Base-by-base conservation (phyloP, 2,797 vertebrate species). In the Eulemur mongoz region DNA sequence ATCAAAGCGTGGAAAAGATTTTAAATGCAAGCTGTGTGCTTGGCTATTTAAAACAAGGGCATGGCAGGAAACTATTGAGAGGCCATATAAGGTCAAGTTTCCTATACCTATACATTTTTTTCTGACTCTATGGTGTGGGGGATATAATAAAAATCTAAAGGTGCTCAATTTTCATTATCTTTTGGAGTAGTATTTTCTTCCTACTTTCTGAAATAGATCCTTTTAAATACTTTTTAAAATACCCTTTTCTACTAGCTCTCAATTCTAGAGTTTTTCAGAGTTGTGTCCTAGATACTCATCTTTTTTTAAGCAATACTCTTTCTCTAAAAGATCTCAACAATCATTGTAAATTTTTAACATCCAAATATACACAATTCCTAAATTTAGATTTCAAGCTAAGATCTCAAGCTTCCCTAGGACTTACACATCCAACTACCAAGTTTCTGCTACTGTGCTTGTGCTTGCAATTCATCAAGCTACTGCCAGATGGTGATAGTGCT, bases 231-330 rank as follows among this genome's bases (percentile, higher is more conserved):
- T 78, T 32, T 92, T 50, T 70, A 40, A 43, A 43, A 80, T 45
- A n/a, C 80, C n/a, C 17, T 73, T 23, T 84, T 40, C 11, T 48
- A n/a, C n/a, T 89, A 76, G 18, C 7, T 93, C 17, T 89, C 93
- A 75, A 91, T 78, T 84, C 32, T 91, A 11, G n/a, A 59, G 45
- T 40, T 43, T 89, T 40, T 78, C 27, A 75, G 48, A 81, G 14
- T 43, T 38, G 11, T 25, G 7, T 54, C 35, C 54, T 92, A 61
- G 32, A 85, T 73, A 73, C 23, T 67, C 32, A 82, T 48, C 69
- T 50, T 43, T 78, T 81, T 84, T 78, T 72, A 50, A 94, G 32
- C 0, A 69, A 22, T 7, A 38, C 4, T 30, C 0, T 65, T 93
- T 84, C 23, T 73, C 7, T 17, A 80, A 25, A 65, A 65, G 38